phyloP scores from a whole-genome alignment of 1,140 invertebrate genomes.

The Scaptomyza graminum region DNA sequence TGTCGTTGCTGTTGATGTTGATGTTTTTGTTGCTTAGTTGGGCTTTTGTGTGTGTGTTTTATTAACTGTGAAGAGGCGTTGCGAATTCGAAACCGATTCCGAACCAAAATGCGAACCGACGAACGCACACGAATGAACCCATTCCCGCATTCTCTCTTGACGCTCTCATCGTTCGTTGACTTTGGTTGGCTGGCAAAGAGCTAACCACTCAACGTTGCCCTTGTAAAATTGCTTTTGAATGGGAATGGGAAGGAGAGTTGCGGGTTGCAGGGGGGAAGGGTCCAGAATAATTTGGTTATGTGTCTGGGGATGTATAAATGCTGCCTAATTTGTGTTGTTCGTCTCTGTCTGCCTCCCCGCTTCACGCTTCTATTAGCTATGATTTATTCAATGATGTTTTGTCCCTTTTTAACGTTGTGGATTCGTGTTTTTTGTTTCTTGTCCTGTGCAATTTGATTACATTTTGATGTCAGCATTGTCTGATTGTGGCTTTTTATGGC shows the following conservation, averaged over 20 bases:
- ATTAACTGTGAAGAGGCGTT: conserved; percentile 67
- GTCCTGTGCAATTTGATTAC: conserved; percentile 61
- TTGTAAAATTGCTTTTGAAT: conserved; percentile 14
- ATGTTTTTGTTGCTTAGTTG: conserved; percentile 14
- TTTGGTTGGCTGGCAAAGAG: conserved; percentile 64
- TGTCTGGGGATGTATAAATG: conserved; percentile 2
- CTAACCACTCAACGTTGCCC: conserved; percentile 63
- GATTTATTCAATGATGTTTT: conserved; percentile 76
- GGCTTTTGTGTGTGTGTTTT: conserved; percentile 31
- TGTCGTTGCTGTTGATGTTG: conserved; percentile 28
- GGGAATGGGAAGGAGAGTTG: not conserved
- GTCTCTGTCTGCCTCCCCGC: not conserved
- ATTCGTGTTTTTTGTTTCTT: not conserved
- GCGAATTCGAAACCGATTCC: conserved; percentile 30
- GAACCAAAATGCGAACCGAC: conserved; percentile 21
- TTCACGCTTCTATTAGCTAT: conserved; percentile 51
- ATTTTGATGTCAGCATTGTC: conserved; percentile 51
- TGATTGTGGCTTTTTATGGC: conserved; percentile 70
- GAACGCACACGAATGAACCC: conserved; percentile 21
- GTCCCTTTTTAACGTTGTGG: conserved; percentile 40
- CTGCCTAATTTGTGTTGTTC: conserved; percentile 64
- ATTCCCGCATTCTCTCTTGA: conserved; percentile 13
- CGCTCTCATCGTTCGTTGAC: conserved; percentile 20
- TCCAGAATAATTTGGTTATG: not conserved
- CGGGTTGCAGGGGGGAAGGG: not conserved